A percentile compares a stretch with the other conserved stretches of the same genome.
Conservation (phyloP, 2,113 vertebrate genomes). For the Myotis brandtii region DNA sequence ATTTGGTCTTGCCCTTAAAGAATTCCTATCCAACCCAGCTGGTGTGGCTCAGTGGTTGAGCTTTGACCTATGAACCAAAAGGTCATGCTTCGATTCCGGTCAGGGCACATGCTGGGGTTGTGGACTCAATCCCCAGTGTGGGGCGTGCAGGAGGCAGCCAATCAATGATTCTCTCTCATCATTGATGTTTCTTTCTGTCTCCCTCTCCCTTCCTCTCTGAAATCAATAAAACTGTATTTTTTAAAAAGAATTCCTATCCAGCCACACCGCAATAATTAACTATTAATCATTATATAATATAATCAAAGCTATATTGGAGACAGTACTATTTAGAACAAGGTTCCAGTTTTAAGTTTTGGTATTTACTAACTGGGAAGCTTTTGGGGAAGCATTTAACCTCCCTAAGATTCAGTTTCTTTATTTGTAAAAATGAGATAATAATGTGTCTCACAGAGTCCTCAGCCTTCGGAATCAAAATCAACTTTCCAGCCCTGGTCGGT, state of each 20-base stretch:
- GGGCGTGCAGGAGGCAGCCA: too few species aligned
- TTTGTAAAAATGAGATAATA: background rate
- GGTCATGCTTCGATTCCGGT: too few species aligned
- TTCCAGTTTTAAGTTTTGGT: conserved; percentile 21
- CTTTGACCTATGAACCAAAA: too few species aligned
- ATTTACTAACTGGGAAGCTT: conserved; percentile 6
- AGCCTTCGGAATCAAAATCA: conserved; percentile 94
- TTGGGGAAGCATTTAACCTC: background rate
- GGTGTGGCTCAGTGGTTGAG: background rate
- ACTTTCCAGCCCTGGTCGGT: too few species aligned
- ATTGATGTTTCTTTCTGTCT: too few species aligned
- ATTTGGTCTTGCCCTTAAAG: background rate
- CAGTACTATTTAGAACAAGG: background rate
- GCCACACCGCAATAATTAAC: background rate
- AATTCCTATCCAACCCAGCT: background rate
- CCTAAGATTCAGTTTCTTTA: background rate
- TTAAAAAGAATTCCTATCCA: background rate
- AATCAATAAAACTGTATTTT: too few species aligned
- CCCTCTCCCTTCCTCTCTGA: too few species aligned
- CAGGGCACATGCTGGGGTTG: too few species aligned
- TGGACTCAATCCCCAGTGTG: too few species aligned
- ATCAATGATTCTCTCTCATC: too few species aligned
- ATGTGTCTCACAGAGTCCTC: background rate
- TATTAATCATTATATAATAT: background rate
- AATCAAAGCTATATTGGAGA: background rate